phyloP scores from a whole-genome alignment of 2,113 vertebrate species.

The Aspidoscelis tigris region DNA sequence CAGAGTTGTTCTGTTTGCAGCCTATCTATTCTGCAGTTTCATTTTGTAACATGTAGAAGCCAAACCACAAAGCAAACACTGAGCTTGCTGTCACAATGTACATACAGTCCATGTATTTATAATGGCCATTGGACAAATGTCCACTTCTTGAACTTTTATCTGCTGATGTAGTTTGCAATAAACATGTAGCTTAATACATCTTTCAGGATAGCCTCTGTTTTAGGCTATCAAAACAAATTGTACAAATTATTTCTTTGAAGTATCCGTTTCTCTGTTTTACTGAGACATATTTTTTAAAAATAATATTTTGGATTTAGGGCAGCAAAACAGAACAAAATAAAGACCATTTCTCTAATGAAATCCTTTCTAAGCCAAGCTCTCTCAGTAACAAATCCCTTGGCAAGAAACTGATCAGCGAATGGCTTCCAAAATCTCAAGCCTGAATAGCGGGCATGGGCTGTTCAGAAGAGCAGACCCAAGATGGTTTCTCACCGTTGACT shows the following conservation, averaged over 20 bases:
- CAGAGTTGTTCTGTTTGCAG: neutral
- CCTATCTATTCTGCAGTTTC: neutral
- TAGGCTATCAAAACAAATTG: slow-evolving; percentile 61
- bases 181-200: slow-evolving; percentile 68
- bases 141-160: slow-evolving; percentile 65
- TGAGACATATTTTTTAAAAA: slow-evolving; percentile 58
- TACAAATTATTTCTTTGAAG: slow-evolving; percentile 61
- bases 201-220: slow-evolving; percentile 56
- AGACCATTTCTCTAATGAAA: slow-evolving; percentile 70
- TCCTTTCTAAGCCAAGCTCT: slow-evolving; percentile 59
- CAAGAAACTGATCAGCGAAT: slow-evolving; percentile 62
- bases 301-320: slow-evolving; percentile 42
- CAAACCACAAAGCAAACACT: slow-evolving; percentile 1
- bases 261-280: slow-evolving; percentile 66
- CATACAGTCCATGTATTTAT: slow-evolving; percentile 49
- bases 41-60: neutral
- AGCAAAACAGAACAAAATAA: slow-evolving; percentile 60
- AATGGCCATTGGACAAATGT: slow-evolving; percentile 57
- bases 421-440: slow-evolving; percentile 64
- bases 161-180: slow-evolving; percentile 66
- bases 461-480: slow-evolving; percentile 56
- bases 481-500: slow-evolving; percentile 67
- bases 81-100: slow-evolving; percentile 48
- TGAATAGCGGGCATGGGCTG: slow-evolving; percentile 62
- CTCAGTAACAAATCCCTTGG: slow-evolving; percentile 66